A percentile compares a stretch with the other conserved stretches of the same genome.
Conservation (phyloP, 2,797 vertebrate species). For the Jordanella pulchra region DNA sequence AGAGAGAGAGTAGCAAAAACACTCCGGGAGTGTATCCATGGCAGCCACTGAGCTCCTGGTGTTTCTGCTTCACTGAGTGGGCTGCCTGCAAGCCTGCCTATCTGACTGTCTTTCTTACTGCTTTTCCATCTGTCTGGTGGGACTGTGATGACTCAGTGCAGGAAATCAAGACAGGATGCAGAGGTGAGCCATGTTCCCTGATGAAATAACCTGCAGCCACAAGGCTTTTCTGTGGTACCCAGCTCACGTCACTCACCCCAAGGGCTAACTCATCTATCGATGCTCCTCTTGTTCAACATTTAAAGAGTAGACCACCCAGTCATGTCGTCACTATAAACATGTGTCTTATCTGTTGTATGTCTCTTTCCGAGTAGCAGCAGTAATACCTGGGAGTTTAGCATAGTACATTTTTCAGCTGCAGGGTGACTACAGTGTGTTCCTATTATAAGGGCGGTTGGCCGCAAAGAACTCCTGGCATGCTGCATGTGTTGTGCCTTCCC, state of each 20-base stretch:
- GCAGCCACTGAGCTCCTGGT: conserved; percentile 70
- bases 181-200: conserved; percentile 52
- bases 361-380: conserved; percentile 13
- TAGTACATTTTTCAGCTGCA: conserved; percentile 39
- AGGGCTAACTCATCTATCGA: conserved; percentile 12
- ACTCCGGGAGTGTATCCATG: conserved; percentile 75
- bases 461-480: conserved; percentile 60
- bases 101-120: conserved; percentile 16
- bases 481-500: conserved; percentile 50
- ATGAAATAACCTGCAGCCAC: conserved; percentile 40
- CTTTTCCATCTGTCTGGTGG: conserved; percentile 50
- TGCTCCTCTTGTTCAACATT: conserved; percentile 6
- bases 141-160: conserved; percentile 69
- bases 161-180: conserved; percentile 70
- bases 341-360: conserved; percentile 6
- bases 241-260: conserved; percentile 21
- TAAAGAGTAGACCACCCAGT: not conserved
- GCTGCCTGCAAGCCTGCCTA: conserved; percentile 46
- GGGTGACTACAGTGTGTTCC: conserved; percentile 20
- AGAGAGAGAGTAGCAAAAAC: conserved; percentile 52
- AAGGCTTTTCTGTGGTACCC: conserved; percentile 34
- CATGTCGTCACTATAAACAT: conserved; percentile 9
- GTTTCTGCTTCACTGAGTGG: conserved; percentile 72
- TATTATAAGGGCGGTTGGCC: conserved; percentile 19
- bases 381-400: conserved; percentile 31